Conservation (phyloP, 1,140 invertebrate genomes). For the Halesus radiatus region DNA sequence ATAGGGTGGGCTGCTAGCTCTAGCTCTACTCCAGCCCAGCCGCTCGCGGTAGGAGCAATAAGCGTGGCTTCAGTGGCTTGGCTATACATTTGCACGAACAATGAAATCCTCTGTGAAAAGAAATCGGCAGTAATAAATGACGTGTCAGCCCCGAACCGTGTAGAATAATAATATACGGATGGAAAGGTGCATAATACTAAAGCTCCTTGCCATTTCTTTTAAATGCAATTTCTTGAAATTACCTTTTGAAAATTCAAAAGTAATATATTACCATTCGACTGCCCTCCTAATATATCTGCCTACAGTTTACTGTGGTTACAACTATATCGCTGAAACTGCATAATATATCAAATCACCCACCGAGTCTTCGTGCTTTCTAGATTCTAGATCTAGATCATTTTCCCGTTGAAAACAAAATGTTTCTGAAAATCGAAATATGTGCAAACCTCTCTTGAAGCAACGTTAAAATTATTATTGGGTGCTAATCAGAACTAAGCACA, state of each 20-base stretch:
- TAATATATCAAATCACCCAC: no score
- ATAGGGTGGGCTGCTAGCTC: background rate
- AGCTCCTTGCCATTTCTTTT: background rate
- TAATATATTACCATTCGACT: background rate
- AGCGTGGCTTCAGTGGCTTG: background rate
- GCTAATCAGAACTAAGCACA: no score
- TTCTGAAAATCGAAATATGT: no score
- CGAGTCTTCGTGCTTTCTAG: no score
- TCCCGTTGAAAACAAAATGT: no score
- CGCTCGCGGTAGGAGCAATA: background rate
- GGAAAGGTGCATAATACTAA: constrained; percentile 4
- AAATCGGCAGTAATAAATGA: constrained; percentile 34
- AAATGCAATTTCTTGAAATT: constrained; percentile 5
- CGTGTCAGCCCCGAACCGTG: constrained; percentile 10
- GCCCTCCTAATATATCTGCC: background rate
- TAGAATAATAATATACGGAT: constrained; percentile 9
- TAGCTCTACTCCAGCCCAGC: no score
- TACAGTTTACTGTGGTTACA: background rate
- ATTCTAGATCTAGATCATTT: no score
- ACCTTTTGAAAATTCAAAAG: constrained; percentile 19
- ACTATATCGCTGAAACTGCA: no score
- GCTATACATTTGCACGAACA: constrained; percentile 28
- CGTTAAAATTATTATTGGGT: no score
- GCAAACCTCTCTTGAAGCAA: no score
- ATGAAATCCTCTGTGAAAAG: constrained; percentile 15